These are phyloP conservation scores for Lycopodina hypogea DNA, from an alignment of 37 sponge, comb jelly and placozoan genomes.

Conservation along the genomic window DNA sequence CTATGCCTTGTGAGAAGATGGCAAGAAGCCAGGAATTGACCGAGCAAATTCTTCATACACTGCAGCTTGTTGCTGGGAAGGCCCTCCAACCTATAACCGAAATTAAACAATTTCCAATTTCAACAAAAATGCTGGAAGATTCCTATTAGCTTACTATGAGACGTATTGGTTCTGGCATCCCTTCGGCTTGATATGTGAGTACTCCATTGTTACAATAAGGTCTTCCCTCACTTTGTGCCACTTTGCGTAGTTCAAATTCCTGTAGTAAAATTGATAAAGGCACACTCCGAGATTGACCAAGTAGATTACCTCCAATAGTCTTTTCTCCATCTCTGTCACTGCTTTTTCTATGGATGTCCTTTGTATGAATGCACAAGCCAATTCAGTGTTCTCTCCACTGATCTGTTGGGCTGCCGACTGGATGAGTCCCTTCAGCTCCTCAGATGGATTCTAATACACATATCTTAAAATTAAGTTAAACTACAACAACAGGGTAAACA, in stretches of 20 bases:
- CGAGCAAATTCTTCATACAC: conserved; percentile 85
- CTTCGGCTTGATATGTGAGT: conserved; percentile 86
- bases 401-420: conserved; percentile 81
- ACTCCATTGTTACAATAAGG: conserved; percentile 78
- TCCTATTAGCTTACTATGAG: conserved; percentile 21
- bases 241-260: conserved; percentile 85
- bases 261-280: neutral
- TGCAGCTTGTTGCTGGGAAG: conserved; percentile 59
- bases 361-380: conserved; percentile 98
- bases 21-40: conserved; percentile 91
- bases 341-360: conserved; percentile 95
- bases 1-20: conserved; percentile 44
- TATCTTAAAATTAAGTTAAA: too few species aligned
- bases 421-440: conserved; percentile 67
- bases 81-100: conserved; percentile 82
- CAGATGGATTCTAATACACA: conserved; percentile 32
- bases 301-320: conserved; percentile 70
- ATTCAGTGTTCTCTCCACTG: conserved; percentile 93
- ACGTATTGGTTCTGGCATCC: conserved; percentile 86
- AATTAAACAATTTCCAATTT: too few species aligned
- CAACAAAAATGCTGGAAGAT: neutral
- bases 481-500: too few species aligned
- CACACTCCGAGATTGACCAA: neutral
- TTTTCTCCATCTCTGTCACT: conserved; percentile 93
- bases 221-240: conserved; percentile 73